Evolutionary conservation across 2,113 vertebrate genomes (phyloP), one percentile per base, ranked within the genome.

Genomic region (Alexandromys fortis): DNA sequence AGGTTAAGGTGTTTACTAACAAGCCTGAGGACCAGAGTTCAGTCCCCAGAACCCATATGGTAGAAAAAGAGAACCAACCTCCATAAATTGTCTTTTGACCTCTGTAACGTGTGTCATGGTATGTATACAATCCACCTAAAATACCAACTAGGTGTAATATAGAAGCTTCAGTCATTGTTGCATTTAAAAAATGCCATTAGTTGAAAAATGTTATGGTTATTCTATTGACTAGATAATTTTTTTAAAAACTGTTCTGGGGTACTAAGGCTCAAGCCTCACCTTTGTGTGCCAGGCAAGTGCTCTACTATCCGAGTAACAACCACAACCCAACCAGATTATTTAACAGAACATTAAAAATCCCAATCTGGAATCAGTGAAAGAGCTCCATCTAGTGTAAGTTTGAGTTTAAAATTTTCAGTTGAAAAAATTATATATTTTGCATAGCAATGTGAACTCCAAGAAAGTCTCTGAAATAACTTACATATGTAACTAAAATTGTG

Each of bases 301-400:
- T 52, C 49, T 42, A 42, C 9, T 22, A 73, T n/a, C 38, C 10
- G 49, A 38, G 67, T n/a, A 28, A 55, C 12, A 72, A 22, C 22
- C 5, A 38, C 35, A 58, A 28, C 12, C 47, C 35, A 55, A 89
- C 33, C 38, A 92, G 35, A 49, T 52, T 65, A 38, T 42, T 86
- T 16, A 91, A 89, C 0, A 73, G 47, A 21, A 94, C 61, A 95
- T 45, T 42, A 91, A 78, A 81, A 82, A 35, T 58, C 16, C 47
- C 35, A 22, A 88, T 7, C 38, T 3, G 81, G 58, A 92, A 94
- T 81, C 94, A 96, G 68, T 33, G 92, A 93, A 96, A 98, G 9
- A 97, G 98, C 97, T 96, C 97, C 98, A 98, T 77, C 98, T 98
- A 98, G 97, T 78, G 98, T 93, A 30, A 89, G 63, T 72, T 92